phyloP scores from a whole-genome alignment of 1,140 invertebrate genomes.

The Drosophila malerkotliana region DNA sequence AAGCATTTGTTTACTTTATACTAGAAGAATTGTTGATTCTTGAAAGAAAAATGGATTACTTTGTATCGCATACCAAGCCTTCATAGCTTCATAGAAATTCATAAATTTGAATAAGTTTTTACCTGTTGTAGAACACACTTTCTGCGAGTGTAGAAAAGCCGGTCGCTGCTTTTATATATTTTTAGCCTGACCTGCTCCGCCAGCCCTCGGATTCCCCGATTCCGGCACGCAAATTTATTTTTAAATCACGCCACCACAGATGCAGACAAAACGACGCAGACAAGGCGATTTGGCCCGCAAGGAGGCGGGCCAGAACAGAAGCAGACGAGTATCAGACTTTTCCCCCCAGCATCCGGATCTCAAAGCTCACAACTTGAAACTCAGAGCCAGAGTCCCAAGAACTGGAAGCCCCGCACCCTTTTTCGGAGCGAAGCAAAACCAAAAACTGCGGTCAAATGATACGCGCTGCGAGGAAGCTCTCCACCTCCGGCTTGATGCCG shows the following conservation, averaged over 20 bases:
- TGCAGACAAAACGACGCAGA: constrained; percentile 70
- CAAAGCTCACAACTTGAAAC: not conserved
- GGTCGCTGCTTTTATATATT: constrained; percentile 58
- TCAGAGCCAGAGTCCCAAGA: not conserved
- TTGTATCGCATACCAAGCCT: no score
- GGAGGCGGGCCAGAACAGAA: constrained; percentile 1
- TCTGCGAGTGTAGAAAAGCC: constrained; percentile 15
- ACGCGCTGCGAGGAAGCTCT: constrained; percentile 18
- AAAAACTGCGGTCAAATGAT: constrained; percentile 64
- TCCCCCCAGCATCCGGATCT: not conserved
- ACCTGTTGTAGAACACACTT: not conserved
- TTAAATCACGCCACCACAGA: constrained; percentile 64
- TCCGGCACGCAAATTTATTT: constrained; percentile 70
- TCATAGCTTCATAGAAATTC: no score
- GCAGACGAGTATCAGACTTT: constrained; percentile 15
- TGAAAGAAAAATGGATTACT: no score
- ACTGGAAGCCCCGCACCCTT: not conserved
- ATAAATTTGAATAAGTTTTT: no score
- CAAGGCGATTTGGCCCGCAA: constrained; percentile 4
- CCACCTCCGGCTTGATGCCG: constrained; percentile 15
- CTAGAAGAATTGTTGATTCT: no score
- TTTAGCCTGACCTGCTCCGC: constrained; percentile 55
- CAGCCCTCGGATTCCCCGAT: constrained; percentile 20
- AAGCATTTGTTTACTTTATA: not conserved
- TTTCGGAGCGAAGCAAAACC: constrained; percentile 2